phyloP scores from a whole-genome alignment of 2,113 vertebrate species.

The Raja brachyura region DNA sequence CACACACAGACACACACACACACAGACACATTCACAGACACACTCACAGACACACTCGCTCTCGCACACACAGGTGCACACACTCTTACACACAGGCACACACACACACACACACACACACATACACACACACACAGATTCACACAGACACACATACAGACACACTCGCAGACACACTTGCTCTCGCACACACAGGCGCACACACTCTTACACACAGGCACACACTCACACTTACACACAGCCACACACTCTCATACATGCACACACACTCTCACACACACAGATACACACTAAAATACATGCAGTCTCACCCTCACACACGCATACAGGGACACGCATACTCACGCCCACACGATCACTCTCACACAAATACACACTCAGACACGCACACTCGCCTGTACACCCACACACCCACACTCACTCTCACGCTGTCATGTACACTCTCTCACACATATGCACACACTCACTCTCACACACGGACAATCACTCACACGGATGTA shows the following conservation, averaged over 20 bases:
- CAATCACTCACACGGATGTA: neutral
- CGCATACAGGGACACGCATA: neutral
- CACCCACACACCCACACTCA: neutral
- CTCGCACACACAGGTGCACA: neutral
- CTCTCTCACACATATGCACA: neutral
- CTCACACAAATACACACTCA: neutral
- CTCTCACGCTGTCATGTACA: neutral
- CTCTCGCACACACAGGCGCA: neutral
- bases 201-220: neutral
- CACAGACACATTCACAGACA: neutral
- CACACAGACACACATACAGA: no score
- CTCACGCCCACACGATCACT: neutral
- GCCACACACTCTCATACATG: no score
- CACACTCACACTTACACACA: neutral
- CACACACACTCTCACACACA: no score
- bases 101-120: neutral
- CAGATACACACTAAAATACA: neutral
- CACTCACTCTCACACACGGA: neutral
- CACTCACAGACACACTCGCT: neutral
- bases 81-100: neutral
- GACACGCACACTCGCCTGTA: neutral
- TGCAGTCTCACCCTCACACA: neutral
- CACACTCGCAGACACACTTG: neutral
- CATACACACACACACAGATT: neutral
- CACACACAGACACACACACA: neutral